Evolutionary conservation across 2,888 invertebrate species (phyloP).

Genomic region (Hipparchia sbordonii): DNA sequence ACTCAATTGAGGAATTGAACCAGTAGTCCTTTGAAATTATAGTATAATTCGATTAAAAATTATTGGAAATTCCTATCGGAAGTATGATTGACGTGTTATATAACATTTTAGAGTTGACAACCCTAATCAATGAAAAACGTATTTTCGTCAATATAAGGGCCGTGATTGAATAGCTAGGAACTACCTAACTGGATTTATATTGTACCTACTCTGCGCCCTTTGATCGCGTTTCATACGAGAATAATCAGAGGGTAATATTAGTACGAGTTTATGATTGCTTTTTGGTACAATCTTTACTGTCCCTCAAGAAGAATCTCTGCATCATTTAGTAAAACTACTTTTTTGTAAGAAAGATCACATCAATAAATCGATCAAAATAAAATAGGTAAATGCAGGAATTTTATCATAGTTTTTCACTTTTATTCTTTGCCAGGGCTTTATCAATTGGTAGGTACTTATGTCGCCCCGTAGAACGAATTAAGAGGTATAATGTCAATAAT

Average conservation of each 20-base stretch:
- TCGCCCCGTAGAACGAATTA: too few relatives aligned
- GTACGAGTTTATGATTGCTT: conserved; percentile 29
- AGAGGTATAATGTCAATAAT: too few relatives aligned
- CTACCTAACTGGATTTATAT: conserved; percentile 28
- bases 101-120: not conserved
- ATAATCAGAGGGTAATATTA: conserved; percentile 30
- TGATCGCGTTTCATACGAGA: conserved; percentile 36
- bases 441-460: too few relatives aligned
- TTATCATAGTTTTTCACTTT: too few relatives aligned
- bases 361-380: too few relatives aligned
- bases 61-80: too few relatives aligned
- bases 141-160: conserved; percentile 16
- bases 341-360: too few relatives aligned
- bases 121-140: conserved; percentile 15
- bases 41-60: too few relatives aligned
- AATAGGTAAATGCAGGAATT: too few relatives aligned
- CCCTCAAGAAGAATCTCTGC: not conserved
- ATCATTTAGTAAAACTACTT: not conserved
- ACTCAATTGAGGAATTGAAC: too few relatives aligned
- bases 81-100: not conserved
- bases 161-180: conserved; percentile 34
- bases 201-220: conserved; percentile 24
- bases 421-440: too few relatives aligned
- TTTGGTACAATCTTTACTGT: conserved; percentile 14
- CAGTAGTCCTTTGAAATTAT: too few relatives aligned